Base-by-base conservation (phyloP, 2,888 invertebrate genomes). In the Pandemis corylana region DNA sequence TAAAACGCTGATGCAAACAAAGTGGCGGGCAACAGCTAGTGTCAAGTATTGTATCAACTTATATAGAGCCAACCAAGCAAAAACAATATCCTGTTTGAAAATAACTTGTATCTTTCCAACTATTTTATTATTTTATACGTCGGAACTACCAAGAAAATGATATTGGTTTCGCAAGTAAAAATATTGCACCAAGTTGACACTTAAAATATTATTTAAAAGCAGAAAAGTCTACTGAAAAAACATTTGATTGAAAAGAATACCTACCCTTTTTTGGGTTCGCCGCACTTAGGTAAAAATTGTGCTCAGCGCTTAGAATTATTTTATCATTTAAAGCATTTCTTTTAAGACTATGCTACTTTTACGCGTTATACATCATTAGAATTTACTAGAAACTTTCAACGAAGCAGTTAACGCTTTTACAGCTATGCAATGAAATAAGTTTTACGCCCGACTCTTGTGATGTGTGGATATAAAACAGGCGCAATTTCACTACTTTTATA, bases 21-120 rank as follows among this genome's bases (percentile, higher is more conserved):
- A 46, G 46, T 46, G 0, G 5, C 46, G 46, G 46, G 46, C 5
- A 46, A 4, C 4, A 46, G 0, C 56, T 20, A 15, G 56, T 9
- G 1, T 42, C 42, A 63, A 63, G 15, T 63, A 41, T 42, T 63
- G 42, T 63, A 42, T 15, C 7, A 63, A 63, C 7, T 63, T 63
- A 63, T n/a, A 63, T 36, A 56, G 20, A 59, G 28, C 28, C 59
- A 59, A 59, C 59, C 59, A 12, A 20, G 42, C 42, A 12, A 42
- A 46, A 42, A 10, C 46, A 64, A 44, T 44, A 63, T 64, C 64
- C 46, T 42, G 46, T 64, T 13, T 64, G 41, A 64, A 46, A 64
- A 12, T 28, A 28, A 59, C 28, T 28, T 28, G 59, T 5, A 59
- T 28, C 59, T 28, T 51, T 59, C 9, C 5, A 10, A 28, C 59